Conservation (phyloP, 2,797 vertebrate species). For the Meda fulgida region DNA sequence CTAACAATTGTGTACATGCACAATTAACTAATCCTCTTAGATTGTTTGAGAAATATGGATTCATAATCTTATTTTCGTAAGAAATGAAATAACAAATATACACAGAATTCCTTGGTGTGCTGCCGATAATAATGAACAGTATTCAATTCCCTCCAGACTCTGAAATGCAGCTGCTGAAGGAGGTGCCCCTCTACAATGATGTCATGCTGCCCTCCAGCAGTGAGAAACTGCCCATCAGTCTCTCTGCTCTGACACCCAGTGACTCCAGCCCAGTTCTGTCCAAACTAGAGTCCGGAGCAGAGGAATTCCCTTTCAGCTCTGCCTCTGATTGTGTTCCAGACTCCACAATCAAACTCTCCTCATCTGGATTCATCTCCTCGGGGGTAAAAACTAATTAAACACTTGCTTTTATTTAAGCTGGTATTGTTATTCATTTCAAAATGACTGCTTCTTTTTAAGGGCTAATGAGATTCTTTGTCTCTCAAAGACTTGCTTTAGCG, state of each 20-base stretch:
- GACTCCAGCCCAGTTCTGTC: constrained; percentile 73
- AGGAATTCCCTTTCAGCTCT: constrained; percentile 82
- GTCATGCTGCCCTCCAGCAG: constrained; percentile 94
- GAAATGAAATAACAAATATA: background rate
- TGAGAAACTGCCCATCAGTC: constrained; percentile 81
- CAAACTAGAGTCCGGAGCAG: constrained; percentile 81
- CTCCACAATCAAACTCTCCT: constrained; percentile 76
- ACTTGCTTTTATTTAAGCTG: background rate
- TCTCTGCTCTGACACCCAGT: constrained; percentile 86
- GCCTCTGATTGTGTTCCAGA: constrained; percentile 73
- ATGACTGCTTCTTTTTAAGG: background rate
- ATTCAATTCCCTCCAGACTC: constrained; percentile 76
- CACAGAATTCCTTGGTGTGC: background rate
- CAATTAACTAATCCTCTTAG: background rate
- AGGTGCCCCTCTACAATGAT: constrained; percentile 94
- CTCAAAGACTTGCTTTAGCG: background rate
- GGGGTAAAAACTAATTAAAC: constrained; percentile 76
- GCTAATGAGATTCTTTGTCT: background rate
- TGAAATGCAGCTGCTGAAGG: constrained; percentile 86
- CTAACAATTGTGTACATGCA: too few species aligned
- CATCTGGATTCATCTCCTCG: constrained; percentile 76
- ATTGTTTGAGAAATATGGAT: background rate
- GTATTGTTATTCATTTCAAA: background rate
- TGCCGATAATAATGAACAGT: background rate
- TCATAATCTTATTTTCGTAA: background rate